Base-by-base conservation (phyloP, 2,797 vertebrate species). In the Phrynocephalus vlangalii region DNA sequence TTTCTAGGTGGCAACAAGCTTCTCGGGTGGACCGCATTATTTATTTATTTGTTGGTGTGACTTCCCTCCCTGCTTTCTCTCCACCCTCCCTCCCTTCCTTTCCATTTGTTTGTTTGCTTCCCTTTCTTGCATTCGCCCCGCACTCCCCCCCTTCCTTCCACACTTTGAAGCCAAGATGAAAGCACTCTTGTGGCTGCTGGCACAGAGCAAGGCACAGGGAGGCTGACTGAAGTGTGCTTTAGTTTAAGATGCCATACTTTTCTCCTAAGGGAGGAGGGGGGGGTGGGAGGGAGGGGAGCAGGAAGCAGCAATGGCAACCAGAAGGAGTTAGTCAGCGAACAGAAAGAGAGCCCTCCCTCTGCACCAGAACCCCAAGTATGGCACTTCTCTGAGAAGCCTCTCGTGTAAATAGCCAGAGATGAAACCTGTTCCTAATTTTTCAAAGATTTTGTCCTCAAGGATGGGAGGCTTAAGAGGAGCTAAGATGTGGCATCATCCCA, bases 141-240 rank as follows among this genome's bases (percentile, higher is more conserved):
- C 94, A 91, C 91, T 87, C 56, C 72, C 93, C 94, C 91, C 86
- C 56, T 56, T 93, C 94, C 94, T 77, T 71, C 86, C 87, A 90
- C 89, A 96, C 97, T 97, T 97, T 97, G 97, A 97, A 97, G 96
- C 96, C 79, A 87, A 96, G 96, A 97, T 97, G 96, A 97, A 97
- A 97, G 96, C 90, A 91, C 63, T 86, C 93, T 94, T 96, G 96
- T 95, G 96, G 96, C 95, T 97, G 96, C 96, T 96, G 96, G 96
- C 96, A 96, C 73, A 0, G 76, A 94, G 93, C 92, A 75, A 28
- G 92, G 93, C 86, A n/a, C 91, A 93, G 90, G 95, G 96, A 95
- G 94, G 91, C 71, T 16, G 72, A 88, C 94, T 94, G 92, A 95
- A 96, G 96, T 96, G 96, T 97, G 96, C 96, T 97, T 97, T 97